These are phyloP conservation scores for Alfaro cultratus DNA, from an alignment of 2,797 vertebrate genomes.

Conservation along the genomic window DNA sequence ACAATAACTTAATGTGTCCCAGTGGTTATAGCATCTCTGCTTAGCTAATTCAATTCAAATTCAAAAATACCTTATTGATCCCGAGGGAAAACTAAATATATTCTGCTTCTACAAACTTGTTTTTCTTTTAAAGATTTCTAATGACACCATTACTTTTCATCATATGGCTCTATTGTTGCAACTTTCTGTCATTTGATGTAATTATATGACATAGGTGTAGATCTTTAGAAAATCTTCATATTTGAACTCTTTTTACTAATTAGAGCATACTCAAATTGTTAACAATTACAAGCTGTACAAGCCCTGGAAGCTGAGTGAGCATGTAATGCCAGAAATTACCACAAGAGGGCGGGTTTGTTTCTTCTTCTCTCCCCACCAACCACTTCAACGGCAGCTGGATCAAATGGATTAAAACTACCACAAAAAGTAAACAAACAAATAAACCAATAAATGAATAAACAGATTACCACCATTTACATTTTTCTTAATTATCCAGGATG, in stretches of 20 bases:
- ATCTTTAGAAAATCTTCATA: background rate
- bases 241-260: background rate
- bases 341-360: constrained; percentile 45
- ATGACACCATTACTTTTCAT: background rate
- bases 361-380: background rate
- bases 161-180: background rate
- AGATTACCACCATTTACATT: background rate
- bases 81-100: no score
- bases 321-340: constrained; percentile 12
- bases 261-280: background rate
- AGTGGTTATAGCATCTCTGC: background rate
- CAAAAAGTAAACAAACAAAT: background rate
- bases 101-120: background rate
- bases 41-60: background rate
- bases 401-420: background rate
- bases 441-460: background rate
- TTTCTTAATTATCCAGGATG: background rate
- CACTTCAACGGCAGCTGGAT: background rate
- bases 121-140: background rate
- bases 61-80: no score
- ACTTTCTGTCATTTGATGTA: background rate
- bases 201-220: background rate
- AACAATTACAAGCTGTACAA: background rate
- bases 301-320: no score
- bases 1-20: background rate